Evolutionary conservation across 2,888 invertebrate species (phyloP).

Genomic region (Drosophila infuscata): DNA sequence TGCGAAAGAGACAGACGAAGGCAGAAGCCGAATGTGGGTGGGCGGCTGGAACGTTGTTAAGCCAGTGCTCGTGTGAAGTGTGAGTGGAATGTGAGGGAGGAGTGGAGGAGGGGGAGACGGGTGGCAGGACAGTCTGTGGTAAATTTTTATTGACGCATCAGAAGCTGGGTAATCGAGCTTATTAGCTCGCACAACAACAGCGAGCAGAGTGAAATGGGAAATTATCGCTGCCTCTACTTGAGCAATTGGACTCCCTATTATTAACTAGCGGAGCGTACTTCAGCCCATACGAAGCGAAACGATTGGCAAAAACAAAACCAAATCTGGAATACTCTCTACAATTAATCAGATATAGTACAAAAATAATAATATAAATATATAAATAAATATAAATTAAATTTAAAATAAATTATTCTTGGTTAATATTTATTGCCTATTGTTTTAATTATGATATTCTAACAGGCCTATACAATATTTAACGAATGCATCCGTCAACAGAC

Average conservation of each 20-base stretch:
- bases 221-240: conserved; percentile 25
- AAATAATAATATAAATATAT: neutral
- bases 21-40: neutral
- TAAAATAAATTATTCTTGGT: neutral
- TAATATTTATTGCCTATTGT: neutral
- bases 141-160: conserved; percentile 66
- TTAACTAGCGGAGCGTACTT: conserved; percentile 63
- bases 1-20: conserved; percentile 14
- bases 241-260: conserved; percentile 48
- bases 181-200: conserved; percentile 48
- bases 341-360: neutral
- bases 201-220: neutral
- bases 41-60: conserved; percentile 29
- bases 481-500: neutral
- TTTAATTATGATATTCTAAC: neutral
- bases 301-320: neutral
- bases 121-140: conserved; percentile 49
- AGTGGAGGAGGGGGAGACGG: no score
- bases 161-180: conserved; percentile 70
- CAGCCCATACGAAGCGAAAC: conserved; percentile 15
- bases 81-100: neutral
- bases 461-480: neutral
- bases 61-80: conserved; percentile 2
- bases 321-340: conserved; percentile 22
- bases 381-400: neutral